phyloP scores from a whole-genome alignment of 1,140 invertebrate genomes.

The Drosophila mauritiana region DNA sequence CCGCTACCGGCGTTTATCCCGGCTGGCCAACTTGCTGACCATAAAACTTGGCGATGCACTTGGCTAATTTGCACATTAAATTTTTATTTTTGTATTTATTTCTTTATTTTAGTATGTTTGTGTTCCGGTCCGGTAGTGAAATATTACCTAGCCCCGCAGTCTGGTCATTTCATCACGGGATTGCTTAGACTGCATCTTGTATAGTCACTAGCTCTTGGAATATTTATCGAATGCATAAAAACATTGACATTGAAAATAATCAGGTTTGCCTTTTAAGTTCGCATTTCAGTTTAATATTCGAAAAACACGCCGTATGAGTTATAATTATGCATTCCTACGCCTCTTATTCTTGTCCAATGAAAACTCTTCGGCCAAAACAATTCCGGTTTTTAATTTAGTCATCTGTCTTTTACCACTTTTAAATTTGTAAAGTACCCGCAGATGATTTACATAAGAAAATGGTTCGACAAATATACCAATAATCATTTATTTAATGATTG shows the following conservation, averaged over 20 bases:
- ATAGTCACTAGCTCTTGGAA: not conserved
- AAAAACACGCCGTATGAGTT: not conserved
- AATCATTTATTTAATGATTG: not conserved
- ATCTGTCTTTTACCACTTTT: not conserved
- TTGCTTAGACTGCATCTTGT: not conserved
- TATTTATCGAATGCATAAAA: constrained; percentile 5
- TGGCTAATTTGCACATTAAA: constrained; percentile 65
- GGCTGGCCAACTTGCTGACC: constrained; percentile 26
- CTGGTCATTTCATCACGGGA: not conserved
- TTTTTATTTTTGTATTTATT: constrained; percentile 37
- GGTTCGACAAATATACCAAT: not conserved
- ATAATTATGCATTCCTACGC: constrained; percentile 49
- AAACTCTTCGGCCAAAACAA: constrained; percentile 12
- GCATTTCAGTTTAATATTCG: constrained; percentile 9
- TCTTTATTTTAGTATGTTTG: constrained; percentile 14
- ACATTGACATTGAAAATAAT: constrained; percentile 35
- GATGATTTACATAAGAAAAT: constrained; percentile 17
- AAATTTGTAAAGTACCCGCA: constrained; percentile 13
- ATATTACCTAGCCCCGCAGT: not conserved
- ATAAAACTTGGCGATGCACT: constrained; percentile 51
- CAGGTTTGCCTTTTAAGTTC: constrained; percentile 7
- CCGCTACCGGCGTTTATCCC: constrained; percentile 31
- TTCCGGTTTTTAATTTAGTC: constrained; percentile 18
- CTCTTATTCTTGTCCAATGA: constrained; percentile 16
- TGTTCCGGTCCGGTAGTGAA: constrained; percentile 16